Evolutionary conservation across 2,113 vertebrate species (phyloP).

Genomic region (Forbesichthys papilliferus): DNA sequence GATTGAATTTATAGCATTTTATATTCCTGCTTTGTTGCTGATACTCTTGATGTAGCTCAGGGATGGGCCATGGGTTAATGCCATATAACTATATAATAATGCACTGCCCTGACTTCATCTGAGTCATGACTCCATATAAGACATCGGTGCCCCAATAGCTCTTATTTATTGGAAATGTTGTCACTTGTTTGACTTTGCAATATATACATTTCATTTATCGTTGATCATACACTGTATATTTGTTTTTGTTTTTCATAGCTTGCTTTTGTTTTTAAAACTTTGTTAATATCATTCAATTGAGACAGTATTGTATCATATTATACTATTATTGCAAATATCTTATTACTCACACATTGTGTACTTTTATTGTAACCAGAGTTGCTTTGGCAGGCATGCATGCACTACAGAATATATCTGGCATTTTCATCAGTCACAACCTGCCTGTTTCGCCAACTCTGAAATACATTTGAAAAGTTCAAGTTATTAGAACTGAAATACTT

Average conservation of each 20-base stretch:
- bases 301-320: conserved; percentile 36
- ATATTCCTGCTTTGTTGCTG: conserved; percentile 2
- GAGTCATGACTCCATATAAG: conserved; percentile 16
- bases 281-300: conserved; percentile 34
- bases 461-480: conserved; percentile 66
- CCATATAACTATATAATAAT: conserved; percentile 11
- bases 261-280: conserved; percentile 31
- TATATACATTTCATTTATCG: conserved; percentile 40
- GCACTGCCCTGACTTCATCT: conserved; percentile 44
- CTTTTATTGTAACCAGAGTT: conserved; percentile 36
- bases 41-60: conserved; percentile 45
- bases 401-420: conserved; percentile 52
- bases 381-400: conserved; percentile 38
- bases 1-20: conserved; percentile 3
- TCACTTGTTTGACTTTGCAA: conserved; percentile 42
- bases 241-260: conserved; percentile 37
- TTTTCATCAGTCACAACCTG: conserved; percentile 54
- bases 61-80: conserved; percentile 22
- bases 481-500: conserved; percentile 43
- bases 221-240: conserved; percentile 62
- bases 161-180: conserved; percentile 68
- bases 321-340: conserved; percentile 33
- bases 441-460: conserved; percentile 40
- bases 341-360: conserved; percentile 46
- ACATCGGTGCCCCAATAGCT: conserved; percentile 53